Evolutionary conservation across 2,797 vertebrate genomes (phyloP).

Genomic region (Todus mexicanus): DNA sequence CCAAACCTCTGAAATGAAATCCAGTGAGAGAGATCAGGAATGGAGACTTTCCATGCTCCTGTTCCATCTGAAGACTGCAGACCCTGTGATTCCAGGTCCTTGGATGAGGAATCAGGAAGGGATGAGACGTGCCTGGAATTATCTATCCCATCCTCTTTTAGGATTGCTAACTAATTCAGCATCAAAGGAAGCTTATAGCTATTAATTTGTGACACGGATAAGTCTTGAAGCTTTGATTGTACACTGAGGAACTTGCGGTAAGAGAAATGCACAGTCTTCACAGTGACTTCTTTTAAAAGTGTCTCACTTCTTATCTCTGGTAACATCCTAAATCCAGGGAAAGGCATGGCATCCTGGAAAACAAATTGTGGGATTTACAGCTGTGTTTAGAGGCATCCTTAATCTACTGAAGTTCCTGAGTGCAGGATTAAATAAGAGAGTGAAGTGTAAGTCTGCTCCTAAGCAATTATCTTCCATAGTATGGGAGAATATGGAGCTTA

Average conservation of each 20-base stretch:
- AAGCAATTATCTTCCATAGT: neutral
- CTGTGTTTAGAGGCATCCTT: neutral
- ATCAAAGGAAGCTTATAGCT: neutral
- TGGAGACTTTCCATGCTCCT: neutral
- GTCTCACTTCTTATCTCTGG: neutral
- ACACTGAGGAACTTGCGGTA: neutral
- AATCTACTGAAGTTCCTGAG: neutral
- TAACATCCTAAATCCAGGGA: neutral
- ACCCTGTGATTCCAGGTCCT: fast-evolving
- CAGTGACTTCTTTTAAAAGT: neutral
- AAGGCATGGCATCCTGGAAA: neutral
- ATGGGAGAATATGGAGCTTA: fast-evolving
- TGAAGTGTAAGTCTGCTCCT: neutral
- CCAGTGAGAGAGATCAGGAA: neutral
- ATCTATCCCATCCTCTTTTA: neutral
- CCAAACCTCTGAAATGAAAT: neutral
- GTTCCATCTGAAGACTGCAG: neutral
- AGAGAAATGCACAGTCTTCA: neutral
- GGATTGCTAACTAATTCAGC: neutral
- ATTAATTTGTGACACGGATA: neutral
- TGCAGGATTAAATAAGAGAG: neutral
- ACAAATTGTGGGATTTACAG: neutral
- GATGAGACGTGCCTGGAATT: neutral
- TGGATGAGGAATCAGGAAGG: neutral
- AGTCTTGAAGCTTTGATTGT: neutral